Evolutionary conservation across 2,113 vertebrate genomes (phyloP).

Genomic region (Oryzias curvinotus): DNA sequence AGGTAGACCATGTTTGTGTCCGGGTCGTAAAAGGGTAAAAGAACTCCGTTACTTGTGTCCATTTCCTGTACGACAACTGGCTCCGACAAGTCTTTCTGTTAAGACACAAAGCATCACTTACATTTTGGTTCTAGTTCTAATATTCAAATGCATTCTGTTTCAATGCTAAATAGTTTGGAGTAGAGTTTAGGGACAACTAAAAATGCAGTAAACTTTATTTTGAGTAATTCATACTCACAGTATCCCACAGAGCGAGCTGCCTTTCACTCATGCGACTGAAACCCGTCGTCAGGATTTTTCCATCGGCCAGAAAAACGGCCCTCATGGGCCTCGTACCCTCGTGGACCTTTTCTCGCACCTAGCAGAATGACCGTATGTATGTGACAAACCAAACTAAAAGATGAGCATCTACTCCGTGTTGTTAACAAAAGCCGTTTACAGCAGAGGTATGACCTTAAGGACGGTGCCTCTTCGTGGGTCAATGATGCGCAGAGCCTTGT

Average conservation of each 20-base stretch:
- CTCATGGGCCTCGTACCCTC: constrained; percentile 91
- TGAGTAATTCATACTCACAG: constrained; percentile 58
- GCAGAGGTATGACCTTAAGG: constrained; percentile 77
- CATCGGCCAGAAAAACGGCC: constrained; percentile 88
- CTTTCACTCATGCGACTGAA: constrained; percentile 96
- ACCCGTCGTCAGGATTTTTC: constrained; percentile 93
- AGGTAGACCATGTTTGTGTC: constrained; percentile 91
- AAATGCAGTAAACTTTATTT: background rate
- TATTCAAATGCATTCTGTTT: background rate
- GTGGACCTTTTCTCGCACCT: constrained; percentile 91
- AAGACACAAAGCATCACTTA: background rate
- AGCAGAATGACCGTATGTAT: background rate
- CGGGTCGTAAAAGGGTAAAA: constrained; percentile 91
- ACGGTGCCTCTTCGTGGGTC: constrained; percentile 88
- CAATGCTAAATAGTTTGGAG: no score
- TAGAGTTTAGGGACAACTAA: no score
- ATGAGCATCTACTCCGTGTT: no score
- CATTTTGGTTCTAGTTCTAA: background rate
- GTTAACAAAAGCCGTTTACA: background rate
- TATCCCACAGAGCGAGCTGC: constrained; percentile 90
- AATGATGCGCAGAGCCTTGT: constrained; percentile 91
- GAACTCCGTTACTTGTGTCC: constrained; percentile 91
- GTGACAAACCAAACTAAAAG: background rate
- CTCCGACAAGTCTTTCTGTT: constrained; percentile 86
- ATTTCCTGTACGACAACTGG: constrained; percentile 92